A percentile compares a stretch with the other conserved stretches of the same genome.
Conservation (phyloP, 2,797 vertebrate genomes). For the Chaetodon trifasciatus region DNA sequence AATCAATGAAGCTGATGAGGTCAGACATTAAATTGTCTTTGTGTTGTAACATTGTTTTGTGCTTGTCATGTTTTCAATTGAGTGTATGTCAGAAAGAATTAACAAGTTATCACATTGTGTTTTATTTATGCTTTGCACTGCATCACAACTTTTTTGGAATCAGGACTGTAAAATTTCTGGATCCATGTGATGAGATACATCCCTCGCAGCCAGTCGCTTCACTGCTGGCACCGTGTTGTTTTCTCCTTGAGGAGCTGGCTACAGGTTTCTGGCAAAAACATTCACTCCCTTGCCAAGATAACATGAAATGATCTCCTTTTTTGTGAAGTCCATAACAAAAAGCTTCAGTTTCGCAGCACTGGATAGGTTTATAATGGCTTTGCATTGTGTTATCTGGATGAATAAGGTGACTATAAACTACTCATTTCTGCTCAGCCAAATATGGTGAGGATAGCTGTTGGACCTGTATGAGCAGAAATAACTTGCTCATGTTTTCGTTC, state of each 20-base stretch:
- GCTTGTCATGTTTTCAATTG: too few species aligned
- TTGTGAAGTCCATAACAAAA: constrained; percentile 1
- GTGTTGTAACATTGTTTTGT: too few species aligned
- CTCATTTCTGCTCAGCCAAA: neutral
- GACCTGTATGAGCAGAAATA: neutral
- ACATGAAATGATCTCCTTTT: neutral
- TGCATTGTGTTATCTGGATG: neutral
- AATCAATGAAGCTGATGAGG: too few species aligned
- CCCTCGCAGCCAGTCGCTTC: neutral
- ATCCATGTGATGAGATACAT: neutral
- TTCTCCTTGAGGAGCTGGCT: neutral
- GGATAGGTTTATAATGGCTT: constrained; percentile 14
- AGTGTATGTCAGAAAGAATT: too few species aligned
- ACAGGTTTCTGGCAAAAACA: constrained; percentile 32
- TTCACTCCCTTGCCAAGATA: neutral
- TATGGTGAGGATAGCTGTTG: neutral
- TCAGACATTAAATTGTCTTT: too few species aligned
- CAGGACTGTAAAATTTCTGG: neutral
- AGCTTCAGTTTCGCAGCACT: neutral
- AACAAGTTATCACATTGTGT: too few species aligned
- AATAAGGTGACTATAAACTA: neutral
- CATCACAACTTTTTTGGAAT: too few species aligned
- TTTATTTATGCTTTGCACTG: too few species aligned
- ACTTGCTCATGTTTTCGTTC: neutral
- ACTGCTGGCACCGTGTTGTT: neutral